Evolutionary conservation across 2,888 invertebrate genomes (phyloP).

Genomic region (Apodemia zela): DNA sequence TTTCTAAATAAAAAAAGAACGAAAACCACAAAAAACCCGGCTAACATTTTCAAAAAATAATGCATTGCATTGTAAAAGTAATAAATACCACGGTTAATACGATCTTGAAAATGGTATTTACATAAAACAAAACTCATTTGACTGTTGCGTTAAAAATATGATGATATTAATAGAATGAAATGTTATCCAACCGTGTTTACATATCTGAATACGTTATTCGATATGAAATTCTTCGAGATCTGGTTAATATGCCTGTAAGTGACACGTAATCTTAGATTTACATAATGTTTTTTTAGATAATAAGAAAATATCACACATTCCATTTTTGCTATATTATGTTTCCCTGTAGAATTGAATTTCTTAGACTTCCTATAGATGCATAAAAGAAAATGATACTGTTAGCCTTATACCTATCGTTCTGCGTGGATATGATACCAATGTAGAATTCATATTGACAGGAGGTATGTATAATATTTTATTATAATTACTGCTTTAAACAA

Average conservation of each 20-base stretch:
- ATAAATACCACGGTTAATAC: too few species aligned
- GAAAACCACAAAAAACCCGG: too few species aligned
- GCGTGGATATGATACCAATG: constrained; percentile 42
- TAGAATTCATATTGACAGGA: constrained; percentile 45
- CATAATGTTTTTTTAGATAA: not conserved
- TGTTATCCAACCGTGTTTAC: not conserved
- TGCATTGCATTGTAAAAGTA: too few species aligned
- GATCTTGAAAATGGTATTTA: too few species aligned
- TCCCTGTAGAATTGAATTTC: constrained; percentile 41
- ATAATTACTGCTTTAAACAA: not conserved
- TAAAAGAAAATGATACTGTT: constrained; percentile 42
- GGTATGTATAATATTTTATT: constrained; percentile 42
- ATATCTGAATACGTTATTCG: not conserved
- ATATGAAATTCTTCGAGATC: not conserved
- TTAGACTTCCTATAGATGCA: constrained; percentile 49
- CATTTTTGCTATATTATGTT: not conserved
- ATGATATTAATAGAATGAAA: not conserved
- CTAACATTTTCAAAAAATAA: too few species aligned
- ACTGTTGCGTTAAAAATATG: not conserved
- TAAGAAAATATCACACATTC: not conserved
- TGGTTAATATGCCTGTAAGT: not conserved
- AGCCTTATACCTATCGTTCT: constrained; percentile 43
- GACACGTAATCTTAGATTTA: not conserved
- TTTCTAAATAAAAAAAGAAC: too few species aligned
- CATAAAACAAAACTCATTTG: too few species aligned